Evolutionary conservation across 1,140 invertebrate species (phyloP).

Genomic region (Hydropsyche tenuis): DNA sequence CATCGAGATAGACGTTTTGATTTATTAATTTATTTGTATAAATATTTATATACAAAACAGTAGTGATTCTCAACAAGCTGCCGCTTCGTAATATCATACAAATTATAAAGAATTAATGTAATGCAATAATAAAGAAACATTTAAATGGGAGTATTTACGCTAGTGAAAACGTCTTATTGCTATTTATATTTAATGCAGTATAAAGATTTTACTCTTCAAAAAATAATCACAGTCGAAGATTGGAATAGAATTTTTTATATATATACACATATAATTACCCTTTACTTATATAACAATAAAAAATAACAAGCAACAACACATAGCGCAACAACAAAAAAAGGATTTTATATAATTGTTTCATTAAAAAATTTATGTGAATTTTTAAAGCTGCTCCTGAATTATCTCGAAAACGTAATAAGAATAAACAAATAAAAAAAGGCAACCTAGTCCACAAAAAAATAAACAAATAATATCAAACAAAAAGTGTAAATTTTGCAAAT

Average conservation of each 20-base stretch:
- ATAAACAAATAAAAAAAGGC: neutral
- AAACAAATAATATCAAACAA: too few relatives aligned
- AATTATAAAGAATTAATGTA: neutral
- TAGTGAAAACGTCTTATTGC: conserved; percentile 26
- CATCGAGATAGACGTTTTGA: too few relatives aligned
- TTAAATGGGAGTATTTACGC: neutral
- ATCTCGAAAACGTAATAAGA: neutral
- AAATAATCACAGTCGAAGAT: conserved; percentile 33
- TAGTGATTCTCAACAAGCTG: too few relatives aligned
- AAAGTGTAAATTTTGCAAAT: too few relatives aligned
- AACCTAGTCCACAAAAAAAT: too few relatives aligned
- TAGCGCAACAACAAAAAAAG: neutral
- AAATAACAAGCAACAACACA: neutral
- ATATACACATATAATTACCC: conserved; percentile 3
- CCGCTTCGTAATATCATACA: neutral
- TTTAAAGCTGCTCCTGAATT: neutral
- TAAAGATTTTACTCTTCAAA: neutral
- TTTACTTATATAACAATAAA: neutral
- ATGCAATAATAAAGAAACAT: neutral
- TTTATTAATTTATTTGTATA: too few relatives aligned
- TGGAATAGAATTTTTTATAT: conserved; percentile 7
- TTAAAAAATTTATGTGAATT: neutral
- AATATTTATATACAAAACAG: too few relatives aligned
- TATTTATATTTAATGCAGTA: neutral
- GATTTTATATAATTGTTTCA: too few relatives aligned